Conservation (phyloP, 2,797 vertebrate genomes). For the Enteromius fasciolatus region DNA sequence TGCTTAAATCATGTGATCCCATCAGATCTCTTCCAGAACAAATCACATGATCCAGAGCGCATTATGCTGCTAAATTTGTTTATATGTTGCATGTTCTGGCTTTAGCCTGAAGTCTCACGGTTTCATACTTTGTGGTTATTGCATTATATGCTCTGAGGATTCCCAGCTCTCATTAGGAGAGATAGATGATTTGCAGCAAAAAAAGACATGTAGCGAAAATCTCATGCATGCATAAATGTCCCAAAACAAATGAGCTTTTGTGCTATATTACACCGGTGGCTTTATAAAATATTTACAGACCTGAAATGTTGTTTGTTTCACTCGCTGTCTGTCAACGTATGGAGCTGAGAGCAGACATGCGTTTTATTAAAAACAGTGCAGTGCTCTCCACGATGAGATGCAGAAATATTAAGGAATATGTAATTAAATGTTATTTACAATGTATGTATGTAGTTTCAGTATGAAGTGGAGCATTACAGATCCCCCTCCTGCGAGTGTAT, state of each 20-base stretch:
- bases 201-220: constrained; percentile 35
- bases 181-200: constrained; percentile 32
- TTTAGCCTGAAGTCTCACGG: constrained; percentile 15
- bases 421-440: constrained; percentile 40
- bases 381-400: neutral
- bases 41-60: neutral
- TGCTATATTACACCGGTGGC: constrained; percentile 29
- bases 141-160: constrained; percentile 41
- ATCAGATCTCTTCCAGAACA: neutral
- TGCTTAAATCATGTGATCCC: neutral
- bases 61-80: constrained; percentile 21
- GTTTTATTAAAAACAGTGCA: constrained; percentile 39
- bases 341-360: constrained; percentile 11
- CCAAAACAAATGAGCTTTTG: constrained; percentile 27
- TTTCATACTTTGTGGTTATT: constrained; percentile 46
- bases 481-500: constrained; percentile 25
- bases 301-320: constrained; percentile 43
- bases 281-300: constrained; percentile 46
- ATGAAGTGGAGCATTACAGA: constrained; percentile 18
- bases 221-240: constrained; percentile 42
- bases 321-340: constrained; percentile 19
- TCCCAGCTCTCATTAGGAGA: constrained; percentile 36
- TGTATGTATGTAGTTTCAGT: neutral
- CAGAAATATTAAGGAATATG: constrained; percentile 32
- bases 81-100: constrained; percentile 7